Base-by-base conservation (phyloP, 2,113 vertebrate species). In the Tauraco erythrolophus region DNA sequence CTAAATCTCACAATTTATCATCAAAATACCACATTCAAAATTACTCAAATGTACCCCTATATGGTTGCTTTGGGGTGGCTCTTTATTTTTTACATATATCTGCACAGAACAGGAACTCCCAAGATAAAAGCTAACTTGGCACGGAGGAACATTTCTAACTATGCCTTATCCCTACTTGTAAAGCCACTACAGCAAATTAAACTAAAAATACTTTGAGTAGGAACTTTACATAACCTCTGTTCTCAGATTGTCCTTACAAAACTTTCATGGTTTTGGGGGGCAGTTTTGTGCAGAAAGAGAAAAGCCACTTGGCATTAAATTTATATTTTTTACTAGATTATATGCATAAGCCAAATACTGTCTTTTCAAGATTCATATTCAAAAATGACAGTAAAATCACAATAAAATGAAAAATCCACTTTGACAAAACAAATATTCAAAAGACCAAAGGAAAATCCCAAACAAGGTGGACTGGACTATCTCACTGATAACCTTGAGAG, bases 41-140 rank as follows among this genome's bases (percentile, higher is more conserved):
- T 33, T 93, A 80, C 31, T 77, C 54, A 74, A 23, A 2, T 80
- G 10, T n/a, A 77, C 68, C 64, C 35, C 85, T 77, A 6, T 77
- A 39, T 66, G 48, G 64, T 56, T 91, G 41, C 54, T 90, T 78
- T 46, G 64, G 58, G 84, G 28, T 50, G 86, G 4, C 61, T 93
- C 64, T 76, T 82, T 84, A 66, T 87, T 81, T 51, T 68, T 28
- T 43, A 31, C 43, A 19, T 70, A 28, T 19, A 39, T 86, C 68
- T 78, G 27, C 43, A 71, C 46, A 45, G 76, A 91, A 30, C 27
- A 81, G 56, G 45, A 85, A 30, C 71, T 88, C 75, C 27, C 27
- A 53, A 60, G 70, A 66, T 86, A 81, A 96, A 96, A 96, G 85
- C 82, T 70, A 66, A 62, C 54, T 94, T 94, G 96, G 79, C 88